phyloP scores from a whole-genome alignment of 2,888 invertebrate species.

The Protonemura montana region DNA sequence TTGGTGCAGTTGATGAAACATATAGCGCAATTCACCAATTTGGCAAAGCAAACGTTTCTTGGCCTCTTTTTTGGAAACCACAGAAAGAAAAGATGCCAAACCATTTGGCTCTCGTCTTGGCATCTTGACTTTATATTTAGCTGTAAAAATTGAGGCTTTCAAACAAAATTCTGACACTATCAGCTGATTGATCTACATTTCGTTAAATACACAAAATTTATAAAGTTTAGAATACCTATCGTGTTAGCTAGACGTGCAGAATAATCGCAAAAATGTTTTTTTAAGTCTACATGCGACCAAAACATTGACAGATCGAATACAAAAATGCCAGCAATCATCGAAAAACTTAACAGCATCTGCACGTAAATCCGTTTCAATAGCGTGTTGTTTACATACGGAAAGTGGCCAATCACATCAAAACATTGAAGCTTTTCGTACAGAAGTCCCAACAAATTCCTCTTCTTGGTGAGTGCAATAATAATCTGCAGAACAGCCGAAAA shows the following conservation, averaged over 20 bases:
- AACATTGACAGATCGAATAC: background rate
- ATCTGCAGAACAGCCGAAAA: background rate
- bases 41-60: background rate
- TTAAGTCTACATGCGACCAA: background rate
- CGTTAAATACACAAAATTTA: background rate
- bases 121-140: background rate
- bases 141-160: background rate
- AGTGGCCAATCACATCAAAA: background rate
- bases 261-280: background rate
- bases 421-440: background rate
- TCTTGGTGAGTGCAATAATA: background rate
- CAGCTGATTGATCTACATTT: background rate
- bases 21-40: background rate
- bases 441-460: background rate
- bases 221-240: background rate
- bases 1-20: background rate
- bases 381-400: background rate
- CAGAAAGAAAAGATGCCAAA: too few species aligned
- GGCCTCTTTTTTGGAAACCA: background rate
- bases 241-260: background rate
- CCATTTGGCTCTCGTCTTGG: background rate
- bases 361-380: background rate
- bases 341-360: background rate
- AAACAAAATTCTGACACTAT: background rate
- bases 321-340: background rate